Evolutionary conservation across 2,888 invertebrate species (phyloP), one percentile per base, ranked within the genome.

Genomic region (Aleiodes testaceus): DNA sequence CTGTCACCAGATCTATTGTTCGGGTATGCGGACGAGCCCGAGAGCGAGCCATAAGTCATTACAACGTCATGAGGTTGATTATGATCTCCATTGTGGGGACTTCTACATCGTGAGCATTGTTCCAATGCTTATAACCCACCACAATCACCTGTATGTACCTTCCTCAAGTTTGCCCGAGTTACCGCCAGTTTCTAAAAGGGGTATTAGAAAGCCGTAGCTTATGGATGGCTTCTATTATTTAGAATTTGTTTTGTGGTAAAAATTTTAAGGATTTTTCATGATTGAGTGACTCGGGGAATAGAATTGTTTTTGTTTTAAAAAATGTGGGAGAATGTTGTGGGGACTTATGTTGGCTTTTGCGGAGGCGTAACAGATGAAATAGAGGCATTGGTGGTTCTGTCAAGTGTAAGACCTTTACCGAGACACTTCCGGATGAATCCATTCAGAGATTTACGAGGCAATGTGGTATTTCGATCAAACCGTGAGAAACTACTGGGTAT

Each of bases 81-180:
- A 84, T 84, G 84, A 84, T 84, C 84, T 84, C 84, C 79, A 82
- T 84, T 84, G 84, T 84, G 79, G 78, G 77, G 78, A 79, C 80
- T 78, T 77, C 67, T 68, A 72, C 77, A 77, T 79, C 81, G 83
- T 78, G 82, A 81, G 81, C 82, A 84, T 84, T 84, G 84, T 84
- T 84, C 84, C 71, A 74, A 49, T 53, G 44, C 69, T 69, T 47
- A 47, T 55, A 74, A 59, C 16, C 59, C 5, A 59, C 36, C 74
- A 75, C 53, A 74, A 77, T 80, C 83, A 82, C 83, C 82, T 82
- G 82, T 82, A 79, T 73, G 26, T 26, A 30, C 53, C 52, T 36
- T 22, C 16, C 14, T n/a, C 36, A 30, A 26, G n/a, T 36, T n/a
- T 55, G 55, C 55, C 47, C 68, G 68, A 44, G 47, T 36, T 22